Conservation (phyloP, 2,113 vertebrate species). For the Gila orcuttii region DNA sequence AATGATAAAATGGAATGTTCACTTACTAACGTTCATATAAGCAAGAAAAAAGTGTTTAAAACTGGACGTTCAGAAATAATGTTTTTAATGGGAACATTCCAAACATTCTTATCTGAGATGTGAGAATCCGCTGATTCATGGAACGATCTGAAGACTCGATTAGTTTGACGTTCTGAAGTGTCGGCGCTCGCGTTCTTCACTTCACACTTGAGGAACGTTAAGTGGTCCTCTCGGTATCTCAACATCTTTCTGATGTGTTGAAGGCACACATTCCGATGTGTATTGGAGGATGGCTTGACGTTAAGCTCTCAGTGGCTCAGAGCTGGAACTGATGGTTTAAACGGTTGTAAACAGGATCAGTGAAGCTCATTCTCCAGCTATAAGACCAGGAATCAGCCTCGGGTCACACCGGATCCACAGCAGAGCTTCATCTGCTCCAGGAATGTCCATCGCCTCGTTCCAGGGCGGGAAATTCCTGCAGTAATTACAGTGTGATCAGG, state of each 20-base stretch:
- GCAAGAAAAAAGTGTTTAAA: no score
- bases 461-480: constrained; percentile 70
- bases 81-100: no score
- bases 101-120: background rate
- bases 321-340: constrained; percentile 15
- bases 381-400: constrained; percentile 56
- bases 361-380: constrained; percentile 37
- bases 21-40: no score
- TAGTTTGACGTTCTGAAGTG: constrained; percentile 57
- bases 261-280: constrained; percentile 64
- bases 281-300: constrained; percentile 57
- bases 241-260: constrained; percentile 64
- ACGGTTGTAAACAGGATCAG: constrained; percentile 23
- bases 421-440: constrained; percentile 74
- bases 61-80: no score
- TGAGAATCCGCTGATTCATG: background rate
- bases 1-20: no score
- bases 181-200: constrained; percentile 46
- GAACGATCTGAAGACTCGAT: background rate
- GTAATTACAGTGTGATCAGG: constrained; percentile 77
- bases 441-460: constrained; percentile 77
- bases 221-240: constrained; percentile 69
- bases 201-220: constrained; percentile 57
- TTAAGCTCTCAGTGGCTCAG: constrained; percentile 53
- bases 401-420: constrained; percentile 70